These are phyloP conservation scores for Malacoraja senta DNA, from an alignment of 2,797 vertebrate genomes.

Conservation along the genomic window DNA sequence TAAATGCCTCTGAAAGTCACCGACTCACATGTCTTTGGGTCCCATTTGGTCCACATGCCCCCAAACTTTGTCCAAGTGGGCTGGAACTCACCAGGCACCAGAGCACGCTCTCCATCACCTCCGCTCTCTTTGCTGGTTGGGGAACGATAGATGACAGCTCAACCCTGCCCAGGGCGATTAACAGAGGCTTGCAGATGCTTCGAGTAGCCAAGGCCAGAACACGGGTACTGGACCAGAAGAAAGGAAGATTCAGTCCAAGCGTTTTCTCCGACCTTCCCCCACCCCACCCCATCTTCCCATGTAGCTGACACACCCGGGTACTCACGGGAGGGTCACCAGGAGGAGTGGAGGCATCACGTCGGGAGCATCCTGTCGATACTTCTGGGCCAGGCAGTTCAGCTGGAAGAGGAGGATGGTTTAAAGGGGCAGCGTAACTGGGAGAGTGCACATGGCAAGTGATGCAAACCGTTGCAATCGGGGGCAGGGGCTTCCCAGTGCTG, in stretches of 20 bases:
- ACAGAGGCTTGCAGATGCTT: slow-evolving; percentile 53
- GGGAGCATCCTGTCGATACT: slow-evolving; percentile 59
- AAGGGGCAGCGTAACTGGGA: neutral
- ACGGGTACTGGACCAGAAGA: slow-evolving; percentile 50
- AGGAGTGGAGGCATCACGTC: slow-evolving; percentile 56
- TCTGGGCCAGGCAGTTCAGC: slow-evolving; percentile 70
- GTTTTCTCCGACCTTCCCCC: neutral
- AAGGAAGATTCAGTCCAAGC: neutral
- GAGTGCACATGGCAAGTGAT: neutral
- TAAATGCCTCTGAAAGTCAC: too few species aligned
- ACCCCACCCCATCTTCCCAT: neutral
- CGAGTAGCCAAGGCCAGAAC: slow-evolving; percentile 53
- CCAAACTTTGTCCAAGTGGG: too few species aligned
- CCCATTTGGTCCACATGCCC: too few species aligned
- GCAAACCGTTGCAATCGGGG: too few species aligned
- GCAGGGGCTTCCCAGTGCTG: too few species aligned
- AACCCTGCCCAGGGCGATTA: slow-evolving; percentile 55
- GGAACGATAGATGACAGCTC: slow-evolving; percentile 52
- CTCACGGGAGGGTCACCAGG: slow-evolving; percentile 63
- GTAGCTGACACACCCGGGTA: slow-evolving; percentile 36
- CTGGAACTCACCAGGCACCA: slow-evolving; percentile 60
- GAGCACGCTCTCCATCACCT: slow-evolving; percentile 56
- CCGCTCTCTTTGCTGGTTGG: slow-evolving; percentile 52
- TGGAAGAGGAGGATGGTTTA: slow-evolving; percentile 47
- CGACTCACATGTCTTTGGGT: too few species aligned